Percentiles rank a stretch among this genome's conserved stretches.
Conservation (phyloP, 2,797 vertebrate species). For the Notamacropus eugenii region DNA sequence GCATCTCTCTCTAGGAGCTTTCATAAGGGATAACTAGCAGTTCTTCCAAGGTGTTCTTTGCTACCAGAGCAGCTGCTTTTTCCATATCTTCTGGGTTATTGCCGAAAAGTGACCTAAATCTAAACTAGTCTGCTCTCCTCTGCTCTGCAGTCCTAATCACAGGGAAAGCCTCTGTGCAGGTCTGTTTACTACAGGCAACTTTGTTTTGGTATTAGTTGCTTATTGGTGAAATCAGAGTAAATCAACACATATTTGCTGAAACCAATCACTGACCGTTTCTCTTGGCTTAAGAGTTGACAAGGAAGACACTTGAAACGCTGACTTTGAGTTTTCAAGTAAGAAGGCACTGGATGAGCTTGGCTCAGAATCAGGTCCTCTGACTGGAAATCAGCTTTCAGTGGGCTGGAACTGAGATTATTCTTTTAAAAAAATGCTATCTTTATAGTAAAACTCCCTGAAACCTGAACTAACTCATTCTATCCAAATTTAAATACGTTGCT, state of each 20-base stretch:
- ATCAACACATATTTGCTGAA: background rate
- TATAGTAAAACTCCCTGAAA: background rate
- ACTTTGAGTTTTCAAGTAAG: background rate
- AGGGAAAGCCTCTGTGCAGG: background rate
- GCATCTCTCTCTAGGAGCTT: background rate
- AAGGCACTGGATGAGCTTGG: background rate
- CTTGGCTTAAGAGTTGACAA: background rate
- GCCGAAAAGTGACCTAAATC: background rate
- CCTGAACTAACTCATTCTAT: background rate
- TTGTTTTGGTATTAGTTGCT: background rate
- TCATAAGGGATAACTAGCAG: background rate
- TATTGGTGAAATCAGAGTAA: conserved; percentile 12
- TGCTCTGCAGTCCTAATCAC: background rate
- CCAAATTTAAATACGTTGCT: background rate
- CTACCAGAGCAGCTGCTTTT: background rate
- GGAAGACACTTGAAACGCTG: background rate
- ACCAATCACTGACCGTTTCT: background rate
- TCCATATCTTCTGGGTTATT: background rate
- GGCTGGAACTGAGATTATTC: background rate
- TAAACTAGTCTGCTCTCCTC: background rate
- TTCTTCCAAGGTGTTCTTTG: background rate
- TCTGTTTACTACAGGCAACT: accelerated
- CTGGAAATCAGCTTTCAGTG: background rate
- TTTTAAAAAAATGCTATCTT: background rate
- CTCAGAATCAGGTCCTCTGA: background rate